These are phyloP conservation scores for Cephus pygmeus DNA, from an alignment of 2,888 invertebrate species.

Conservation along the genomic window DNA sequence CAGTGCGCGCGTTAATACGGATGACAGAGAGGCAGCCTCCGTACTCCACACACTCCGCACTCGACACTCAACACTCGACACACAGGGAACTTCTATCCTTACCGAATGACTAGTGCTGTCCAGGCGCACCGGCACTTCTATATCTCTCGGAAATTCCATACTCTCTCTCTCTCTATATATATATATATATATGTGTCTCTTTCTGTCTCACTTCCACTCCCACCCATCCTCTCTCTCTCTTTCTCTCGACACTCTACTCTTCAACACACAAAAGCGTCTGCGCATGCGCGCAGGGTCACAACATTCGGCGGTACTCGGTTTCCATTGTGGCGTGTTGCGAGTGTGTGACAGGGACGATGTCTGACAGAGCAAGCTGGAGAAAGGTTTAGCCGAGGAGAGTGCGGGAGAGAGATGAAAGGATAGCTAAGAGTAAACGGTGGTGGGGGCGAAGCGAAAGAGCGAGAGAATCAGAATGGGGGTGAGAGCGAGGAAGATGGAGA, in stretches of 20 bases:
- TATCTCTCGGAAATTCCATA: too few species aligned
- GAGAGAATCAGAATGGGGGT: neutral
- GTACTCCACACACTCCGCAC: too few species aligned
- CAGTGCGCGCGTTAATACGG: too few species aligned
- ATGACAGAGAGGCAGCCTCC: too few species aligned
- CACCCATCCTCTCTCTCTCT: neutral
- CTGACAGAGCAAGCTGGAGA: slow-evolving; percentile 5
- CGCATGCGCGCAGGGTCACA: slow-evolving; percentile 17
- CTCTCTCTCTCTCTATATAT: too few species aligned
- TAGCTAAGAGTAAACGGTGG: slow-evolving; percentile 28
- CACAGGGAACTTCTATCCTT: slow-evolving; percentile 20
- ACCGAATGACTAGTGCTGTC: slow-evolving; percentile 41
- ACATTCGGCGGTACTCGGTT: slow-evolving; percentile 36
- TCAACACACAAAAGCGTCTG: neutral
- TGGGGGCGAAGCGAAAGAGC: slow-evolving; percentile 21
- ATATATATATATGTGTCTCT: too few species aligned
- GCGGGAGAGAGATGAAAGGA: slow-evolving; percentile 23
- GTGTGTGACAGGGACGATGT: slow-evolving; percentile 10
- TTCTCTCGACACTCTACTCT: neutral
- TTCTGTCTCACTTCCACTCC: slow-evolving; percentile 18
- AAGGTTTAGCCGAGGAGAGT: neutral
- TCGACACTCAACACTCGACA: too few species aligned
- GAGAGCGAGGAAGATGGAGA: too few species aligned
- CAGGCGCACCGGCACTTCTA: slow-evolving; percentile 34
- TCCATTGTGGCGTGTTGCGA: neutral